Conservation (phyloP, 2,888 invertebrate species). For the Eupithecia abbreviata region DNA sequence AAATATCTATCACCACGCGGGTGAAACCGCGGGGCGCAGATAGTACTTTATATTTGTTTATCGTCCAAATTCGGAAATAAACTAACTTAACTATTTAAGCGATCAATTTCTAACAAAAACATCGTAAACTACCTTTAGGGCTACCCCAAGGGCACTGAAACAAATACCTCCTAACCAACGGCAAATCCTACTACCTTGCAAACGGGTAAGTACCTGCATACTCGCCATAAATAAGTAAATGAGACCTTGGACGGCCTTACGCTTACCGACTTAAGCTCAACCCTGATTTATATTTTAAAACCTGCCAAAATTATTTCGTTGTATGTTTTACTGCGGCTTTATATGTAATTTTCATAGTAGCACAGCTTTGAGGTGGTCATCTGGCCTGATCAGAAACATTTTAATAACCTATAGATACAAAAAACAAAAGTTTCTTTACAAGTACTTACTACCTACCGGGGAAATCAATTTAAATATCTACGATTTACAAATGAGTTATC, state of each 20-base stretch:
- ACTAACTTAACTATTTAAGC: slow-evolving; percentile 2
- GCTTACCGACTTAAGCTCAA: slow-evolving; percentile 23
- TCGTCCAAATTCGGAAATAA: neutral
- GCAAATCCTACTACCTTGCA: slow-evolving; percentile 24
- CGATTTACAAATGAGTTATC: neutral
- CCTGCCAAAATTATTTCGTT: slow-evolving; percentile 25
- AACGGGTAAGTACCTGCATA: slow-evolving; percentile 18
- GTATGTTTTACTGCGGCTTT: neutral
- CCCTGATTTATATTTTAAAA: slow-evolving; percentile 40
- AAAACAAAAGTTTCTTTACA: too few relatives aligned
- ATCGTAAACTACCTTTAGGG: slow-evolving; percentile 22
- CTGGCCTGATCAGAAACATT: too few relatives aligned
- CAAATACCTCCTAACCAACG: slow-evolving; percentile 19
- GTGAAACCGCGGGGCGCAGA: too few relatives aligned
- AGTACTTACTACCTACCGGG: too few relatives aligned
- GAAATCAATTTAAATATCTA: neutral
- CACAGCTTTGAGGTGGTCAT: too few relatives aligned
- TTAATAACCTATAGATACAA: too few relatives aligned
- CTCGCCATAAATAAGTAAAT: slow-evolving; percentile 37
- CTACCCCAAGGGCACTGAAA: slow-evolving; percentile 22
- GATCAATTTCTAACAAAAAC: slow-evolving; percentile 23
- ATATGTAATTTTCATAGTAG: neutral
- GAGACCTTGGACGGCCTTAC: slow-evolving; percentile 36
- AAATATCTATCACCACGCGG: too few relatives aligned
- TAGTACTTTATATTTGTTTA: neutral